Percentiles rank a stretch among this genome's conserved stretches.
These are phyloP conservation scores for Herminia tarsipennalis DNA, from an alignment of 2,888 invertebrate genomes.

Conservation along the genomic window DNA sequence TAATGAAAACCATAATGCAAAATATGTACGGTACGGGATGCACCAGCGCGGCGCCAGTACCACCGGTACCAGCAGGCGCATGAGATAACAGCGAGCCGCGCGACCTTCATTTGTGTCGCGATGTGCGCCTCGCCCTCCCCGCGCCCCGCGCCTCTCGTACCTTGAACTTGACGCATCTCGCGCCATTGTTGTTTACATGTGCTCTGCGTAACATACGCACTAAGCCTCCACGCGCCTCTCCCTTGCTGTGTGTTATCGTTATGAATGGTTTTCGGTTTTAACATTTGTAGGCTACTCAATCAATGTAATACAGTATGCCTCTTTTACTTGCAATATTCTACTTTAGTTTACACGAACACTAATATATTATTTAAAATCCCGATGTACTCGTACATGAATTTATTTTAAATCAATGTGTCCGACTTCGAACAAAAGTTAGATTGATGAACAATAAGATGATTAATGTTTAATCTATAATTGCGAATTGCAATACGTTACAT, in stretches of 20 bases:
- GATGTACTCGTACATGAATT: neutral
- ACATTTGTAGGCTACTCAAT: neutral
- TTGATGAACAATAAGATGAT: too few species aligned
- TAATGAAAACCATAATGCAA: too few species aligned
- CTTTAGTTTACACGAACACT: too few species aligned
- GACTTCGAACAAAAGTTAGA: too few species aligned
- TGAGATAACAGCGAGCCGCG: neutral
- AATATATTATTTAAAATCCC: too few species aligned
- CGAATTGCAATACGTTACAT: too few species aligned
- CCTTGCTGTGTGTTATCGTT: neutral
- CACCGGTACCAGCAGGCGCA: neutral
- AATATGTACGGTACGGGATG: too few species aligned
- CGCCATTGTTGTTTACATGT: constrained; percentile 16
- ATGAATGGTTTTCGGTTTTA: too few species aligned
- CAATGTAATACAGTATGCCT: neutral
- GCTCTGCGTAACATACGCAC: neutral
- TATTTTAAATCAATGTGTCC: too few species aligned
- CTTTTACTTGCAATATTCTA: neutral
- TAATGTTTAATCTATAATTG: too few species aligned
- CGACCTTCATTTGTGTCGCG: constrained; percentile 8
- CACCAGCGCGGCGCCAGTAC: too few species aligned
- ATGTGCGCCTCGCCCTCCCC: neutral
- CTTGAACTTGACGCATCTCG: constrained; percentile 41
- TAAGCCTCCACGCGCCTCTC: neutral
- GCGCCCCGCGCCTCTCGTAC: constrained; percentile 1